Evolutionary conservation across 2,888 invertebrate species (phyloP).

Genomic region (Caenorhabditis zanzibari): DNA sequence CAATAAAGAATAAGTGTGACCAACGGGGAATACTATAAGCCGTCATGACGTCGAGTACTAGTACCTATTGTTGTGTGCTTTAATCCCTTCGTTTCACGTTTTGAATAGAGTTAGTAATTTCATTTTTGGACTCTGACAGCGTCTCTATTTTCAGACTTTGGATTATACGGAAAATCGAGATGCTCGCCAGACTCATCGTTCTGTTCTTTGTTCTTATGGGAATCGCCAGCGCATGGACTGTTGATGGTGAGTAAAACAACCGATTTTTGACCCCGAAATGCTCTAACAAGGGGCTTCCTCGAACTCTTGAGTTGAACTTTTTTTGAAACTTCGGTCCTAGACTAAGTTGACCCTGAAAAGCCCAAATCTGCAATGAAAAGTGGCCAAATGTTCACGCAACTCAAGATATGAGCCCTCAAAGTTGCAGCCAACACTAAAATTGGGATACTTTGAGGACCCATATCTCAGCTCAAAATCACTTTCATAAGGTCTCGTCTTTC

Average conservation of each 20-base stretch:
- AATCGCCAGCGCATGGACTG: slow-evolving; percentile 53
- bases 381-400: too few species aligned
- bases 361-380: too few species aligned
- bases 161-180: slow-evolving; percentile 2
- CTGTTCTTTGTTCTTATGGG: slow-evolving; percentile 42
- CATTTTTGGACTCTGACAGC: slow-evolving; percentile 1
- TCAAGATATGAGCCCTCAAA: too few species aligned
- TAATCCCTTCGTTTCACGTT: slow-evolving; percentile 13
- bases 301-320: too few species aligned
- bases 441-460: too few species aligned
- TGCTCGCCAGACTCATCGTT: slow-evolving; percentile 40
- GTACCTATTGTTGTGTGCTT: slow-evolving; percentile 3
- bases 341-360: too few species aligned
- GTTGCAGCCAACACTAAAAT: too few species aligned
- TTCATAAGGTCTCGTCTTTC: too few species aligned
- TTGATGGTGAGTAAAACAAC: slow-evolving; percentile 46
- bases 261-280: too few species aligned
- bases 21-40: not conserved
- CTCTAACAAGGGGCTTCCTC: too few species aligned
- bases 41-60: slow-evolving; percentile 10
- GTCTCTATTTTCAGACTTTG: slow-evolving; percentile 32
- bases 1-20: slow-evolving; percentile 2
- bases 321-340: too few species aligned
- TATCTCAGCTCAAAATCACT: too few species aligned
- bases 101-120: slow-evolving; percentile 29